Conservation (phyloP, 2,113 vertebrate species). For the Circaetus gallicus region DNA sequence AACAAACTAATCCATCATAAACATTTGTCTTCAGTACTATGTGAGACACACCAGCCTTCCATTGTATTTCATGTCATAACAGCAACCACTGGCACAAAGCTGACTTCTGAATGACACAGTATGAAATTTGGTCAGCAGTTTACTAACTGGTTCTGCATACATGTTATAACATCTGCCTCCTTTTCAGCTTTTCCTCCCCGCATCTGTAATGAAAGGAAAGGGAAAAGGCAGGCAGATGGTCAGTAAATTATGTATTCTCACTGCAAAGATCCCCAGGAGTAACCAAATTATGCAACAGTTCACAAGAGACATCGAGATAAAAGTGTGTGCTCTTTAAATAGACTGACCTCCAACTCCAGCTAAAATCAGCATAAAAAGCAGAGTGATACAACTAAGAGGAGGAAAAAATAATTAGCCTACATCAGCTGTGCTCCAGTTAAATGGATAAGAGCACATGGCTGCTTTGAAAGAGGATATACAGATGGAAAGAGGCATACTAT, state of each 20-base stretch:
- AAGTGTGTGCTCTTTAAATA: slow-evolving; percentile 50
- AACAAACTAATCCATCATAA: background rate
- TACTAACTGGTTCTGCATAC: background rate
- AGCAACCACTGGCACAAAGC: background rate
- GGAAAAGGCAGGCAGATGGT: slow-evolving; percentile 4
- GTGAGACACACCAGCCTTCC: background rate
- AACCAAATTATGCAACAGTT: slow-evolving; percentile 30
- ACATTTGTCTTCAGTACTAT: background rate
- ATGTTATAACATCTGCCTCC: background rate
- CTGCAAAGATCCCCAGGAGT: background rate
- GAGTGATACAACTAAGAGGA: background rate
- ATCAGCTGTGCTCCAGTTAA: slow-evolving; percentile 42
- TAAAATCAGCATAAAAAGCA: slow-evolving; percentile 58
- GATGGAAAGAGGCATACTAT: background rate
- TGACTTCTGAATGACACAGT: background rate
- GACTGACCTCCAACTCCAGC: slow-evolving; percentile 50
- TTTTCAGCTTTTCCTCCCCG: background rate
- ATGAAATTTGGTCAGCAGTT: background rate
- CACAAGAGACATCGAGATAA: slow-evolving; percentile 3
- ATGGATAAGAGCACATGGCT: slow-evolving; percentile 12
- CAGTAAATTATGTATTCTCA: background rate
- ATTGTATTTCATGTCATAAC: background rate
- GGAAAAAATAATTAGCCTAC: slow-evolving; percentile 1
- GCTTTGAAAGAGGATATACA: background rate
- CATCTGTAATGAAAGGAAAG: background rate